Conservation (phyloP, 2,113 vertebrate genomes). For the Psilopogon haemacephalus region DNA sequence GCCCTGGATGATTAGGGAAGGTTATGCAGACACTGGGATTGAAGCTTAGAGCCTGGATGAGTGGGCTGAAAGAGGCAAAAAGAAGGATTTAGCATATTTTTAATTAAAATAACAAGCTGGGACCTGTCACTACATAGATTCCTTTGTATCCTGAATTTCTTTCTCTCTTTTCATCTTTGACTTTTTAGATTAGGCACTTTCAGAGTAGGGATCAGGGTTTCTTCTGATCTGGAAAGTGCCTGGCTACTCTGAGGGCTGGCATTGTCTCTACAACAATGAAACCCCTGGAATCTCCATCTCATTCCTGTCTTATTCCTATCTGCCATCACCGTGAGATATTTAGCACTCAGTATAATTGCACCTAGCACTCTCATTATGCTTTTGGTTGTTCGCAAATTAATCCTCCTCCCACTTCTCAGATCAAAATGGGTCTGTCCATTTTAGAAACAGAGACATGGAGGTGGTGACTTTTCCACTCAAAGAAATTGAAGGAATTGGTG, state of each 20-base stretch:
- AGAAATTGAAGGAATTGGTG: background rate
- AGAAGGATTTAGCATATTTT: constrained; percentile 60
- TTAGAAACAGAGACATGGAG: background rate
- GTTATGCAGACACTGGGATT: background rate
- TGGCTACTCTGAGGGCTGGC: constrained; percentile 11
- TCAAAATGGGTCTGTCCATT: background rate
- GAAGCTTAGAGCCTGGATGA: constrained; percentile 51
- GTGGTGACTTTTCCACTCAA: background rate
- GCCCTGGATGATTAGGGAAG: background rate
- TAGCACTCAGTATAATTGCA: constrained; percentile 31
- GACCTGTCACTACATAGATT: constrained; percentile 55
- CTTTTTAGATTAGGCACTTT: constrained; percentile 51
- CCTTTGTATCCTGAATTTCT: constrained; percentile 55
- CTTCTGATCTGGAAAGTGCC: constrained; percentile 58
- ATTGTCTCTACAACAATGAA: constrained; percentile 27
- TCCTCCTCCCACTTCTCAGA: background rate
- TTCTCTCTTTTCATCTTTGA: constrained; percentile 57
- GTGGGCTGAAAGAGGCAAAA: constrained; percentile 56
- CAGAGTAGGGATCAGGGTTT: constrained; percentile 38
- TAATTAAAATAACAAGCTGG: constrained; percentile 66
- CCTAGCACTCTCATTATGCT: background rate
- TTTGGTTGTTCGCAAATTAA: constrained; percentile 1
- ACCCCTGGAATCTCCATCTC: background rate
- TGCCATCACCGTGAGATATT: background rate
- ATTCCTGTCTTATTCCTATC: background rate